Percentiles rank a stretch among this genome's conserved stretches.
These are phyloP conservation scores for Chaetodon trifascialis DNA, from an alignment of 2,113 vertebrate genomes.

Conservation along the genomic window DNA sequence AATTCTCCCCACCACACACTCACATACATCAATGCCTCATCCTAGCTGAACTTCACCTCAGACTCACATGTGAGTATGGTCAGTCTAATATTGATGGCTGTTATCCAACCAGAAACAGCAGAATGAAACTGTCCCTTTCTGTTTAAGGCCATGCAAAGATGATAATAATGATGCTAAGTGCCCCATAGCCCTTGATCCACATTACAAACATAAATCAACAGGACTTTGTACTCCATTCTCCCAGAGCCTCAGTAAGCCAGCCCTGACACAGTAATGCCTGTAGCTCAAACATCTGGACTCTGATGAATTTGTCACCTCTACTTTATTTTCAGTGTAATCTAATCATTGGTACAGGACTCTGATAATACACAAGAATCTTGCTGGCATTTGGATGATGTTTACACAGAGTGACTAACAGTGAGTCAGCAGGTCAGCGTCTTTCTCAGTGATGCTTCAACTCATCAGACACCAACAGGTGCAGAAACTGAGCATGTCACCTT, in stretches of 20 bases:
- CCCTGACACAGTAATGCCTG: not conserved
- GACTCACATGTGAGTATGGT: conserved; percentile 25
- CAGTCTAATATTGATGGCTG: not conserved
- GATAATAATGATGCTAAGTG: not conserved
- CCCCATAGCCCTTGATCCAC: not conserved
- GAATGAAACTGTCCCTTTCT: not conserved
- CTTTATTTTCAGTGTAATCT: not conserved
- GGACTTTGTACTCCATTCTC: not conserved
- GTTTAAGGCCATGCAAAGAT: conserved; percentile 1
- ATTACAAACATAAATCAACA: conserved; percentile 14
- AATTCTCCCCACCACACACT: conserved; percentile 26
- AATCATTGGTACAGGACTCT: not conserved
- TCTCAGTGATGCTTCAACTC: conserved; percentile 18
- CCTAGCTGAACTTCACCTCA: conserved; percentile 25
- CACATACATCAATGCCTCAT: conserved; percentile 21
- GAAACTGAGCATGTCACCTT: conserved; percentile 18
- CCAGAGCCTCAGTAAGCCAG: conserved; percentile 12
- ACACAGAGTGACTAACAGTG: conserved; percentile 16
- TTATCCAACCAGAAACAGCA: not conserved
- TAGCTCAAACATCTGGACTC: conserved; percentile 30
- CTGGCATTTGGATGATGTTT: conserved; percentile 16
- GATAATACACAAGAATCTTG: not conserved
- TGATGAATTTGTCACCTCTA: conserved; percentile 5
- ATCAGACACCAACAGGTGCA: not conserved
- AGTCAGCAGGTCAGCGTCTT: conserved; percentile 16